Base-by-base conservation (phyloP, 2,888 invertebrate genomes). In the Clanis bilineata region DNA sequence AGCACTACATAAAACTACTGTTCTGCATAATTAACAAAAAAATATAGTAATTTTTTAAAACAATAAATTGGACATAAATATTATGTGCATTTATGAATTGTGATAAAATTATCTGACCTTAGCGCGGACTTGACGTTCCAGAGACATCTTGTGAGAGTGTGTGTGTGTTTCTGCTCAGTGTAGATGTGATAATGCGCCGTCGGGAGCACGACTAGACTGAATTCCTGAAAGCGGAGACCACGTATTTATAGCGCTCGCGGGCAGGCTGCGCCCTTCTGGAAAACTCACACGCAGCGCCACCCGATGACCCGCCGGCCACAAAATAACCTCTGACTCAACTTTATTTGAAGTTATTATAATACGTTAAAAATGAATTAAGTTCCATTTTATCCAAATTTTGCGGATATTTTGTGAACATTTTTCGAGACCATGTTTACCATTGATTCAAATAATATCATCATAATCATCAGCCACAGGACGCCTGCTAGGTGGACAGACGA, bases 81-180 rank as follows among this genome's bases (percentile, higher is more conserved):
- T 12, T 32, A 22, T 22, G 15, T 9, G 15, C 18, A 12, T 57
- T 22, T 15, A 1, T 45, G 15, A n/a, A 32, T 25, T 45, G 22
- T 25, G 56, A 23, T 44, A 63, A 67, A 63, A 18, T 44, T 61
- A 18, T 66, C 93, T 93, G 89, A 97, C 97, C 96, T 97, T 97
- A 86, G 95, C 95, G 87, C 96, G 96, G 93, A 97, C 96, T 95
- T 96, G 96, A 93, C 97, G 96, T 95, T 97, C 97, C 91, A 97
- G 94, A 95, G 97, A 97, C 97, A 97, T 97, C 85, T 92, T 86
- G 80, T 82, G 79, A 80, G 78, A 68, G 66, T 76, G 74, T 77
- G 72, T 79, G 70, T 77, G 74, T 80, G 70, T 76, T 58, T 71
- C 64, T 60, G 69, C 64, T 74, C 73, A 72, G 68, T 72, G 74